Percentiles rank a stretch among this genome's conserved stretches.
These are phyloP conservation scores for Syngnathoides biaculeatus DNA, from an alignment of 2,113 vertebrate species.

Conservation along the genomic window DNA sequence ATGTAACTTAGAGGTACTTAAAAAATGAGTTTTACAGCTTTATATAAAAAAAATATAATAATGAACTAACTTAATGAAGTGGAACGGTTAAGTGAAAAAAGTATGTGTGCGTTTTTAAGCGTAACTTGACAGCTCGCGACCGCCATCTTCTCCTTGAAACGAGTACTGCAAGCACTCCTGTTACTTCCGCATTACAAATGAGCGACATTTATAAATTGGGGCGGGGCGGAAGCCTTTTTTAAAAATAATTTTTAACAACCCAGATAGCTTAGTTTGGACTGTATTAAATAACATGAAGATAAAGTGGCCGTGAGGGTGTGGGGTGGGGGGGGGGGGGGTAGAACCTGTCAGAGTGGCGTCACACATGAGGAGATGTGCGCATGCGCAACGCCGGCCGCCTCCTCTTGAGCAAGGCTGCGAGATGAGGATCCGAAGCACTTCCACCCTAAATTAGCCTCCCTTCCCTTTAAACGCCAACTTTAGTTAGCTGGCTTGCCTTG, in stretches of 20 bases:
- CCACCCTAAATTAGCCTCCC: slow-evolving; percentile 29
- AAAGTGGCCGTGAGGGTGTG: background rate
- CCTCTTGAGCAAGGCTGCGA: slow-evolving; percentile 42
- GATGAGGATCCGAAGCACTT: slow-evolving; percentile 57
- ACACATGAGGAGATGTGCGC: slow-evolving; percentile 24
- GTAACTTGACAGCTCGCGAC: background rate
- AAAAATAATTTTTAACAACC: no score
- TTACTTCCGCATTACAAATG: no score
- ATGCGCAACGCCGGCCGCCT: slow-evolving; percentile 55
- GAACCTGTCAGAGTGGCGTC: slow-evolving; percentile 21
- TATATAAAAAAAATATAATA: no score
- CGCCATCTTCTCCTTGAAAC: background rate
- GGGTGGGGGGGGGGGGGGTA: slow-evolving; percentile 9
- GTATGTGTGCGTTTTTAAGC: background rate
- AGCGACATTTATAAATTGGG: background rate
- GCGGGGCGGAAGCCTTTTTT: no score
- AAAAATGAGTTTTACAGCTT: no score
- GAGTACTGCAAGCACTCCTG: background rate
- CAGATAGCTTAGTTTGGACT: background rate
- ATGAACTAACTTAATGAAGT: background rate
- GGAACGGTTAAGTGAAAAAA: background rate
- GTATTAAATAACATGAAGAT: background rate
- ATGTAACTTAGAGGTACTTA: no score
- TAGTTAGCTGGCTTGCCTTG: slow-evolving; percentile 46
- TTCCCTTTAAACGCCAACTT: slow-evolving; percentile 13